Evolutionary conservation across 2,797 vertebrate genomes (phyloP), one percentile per base, ranked within the genome.

Genomic region (Coracias cyanogaster): DNA sequence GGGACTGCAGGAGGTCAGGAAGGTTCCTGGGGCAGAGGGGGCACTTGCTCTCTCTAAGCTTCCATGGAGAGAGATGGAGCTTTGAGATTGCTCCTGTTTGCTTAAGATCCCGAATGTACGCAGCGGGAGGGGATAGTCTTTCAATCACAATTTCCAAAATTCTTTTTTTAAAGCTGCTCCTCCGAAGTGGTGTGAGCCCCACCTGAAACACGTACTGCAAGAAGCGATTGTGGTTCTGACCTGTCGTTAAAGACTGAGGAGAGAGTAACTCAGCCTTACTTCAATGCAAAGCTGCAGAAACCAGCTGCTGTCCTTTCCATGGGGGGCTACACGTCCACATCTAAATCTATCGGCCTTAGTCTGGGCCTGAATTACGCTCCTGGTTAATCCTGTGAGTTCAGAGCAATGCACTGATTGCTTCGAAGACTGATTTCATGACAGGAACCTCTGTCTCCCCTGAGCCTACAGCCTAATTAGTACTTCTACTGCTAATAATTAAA

Each of bases 281-380:
- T 65, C 48, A 55, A 2, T 15, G 49, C 79, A 83, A 43, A 69
- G 54, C 29, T 89, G 58, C 86, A 84, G 70, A 65, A 82, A 25
- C 3, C 78, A 55, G 18, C 15, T 51, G 37, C 8, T 45, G 29
- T 8, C 60, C 43, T 25, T 80, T 79, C 19, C 48, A 39, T 33
- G 35, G 31, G 43, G 28, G 14, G 5, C 39, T 41, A 0, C 54
- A 0, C 33, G 39, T 31, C 48, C 46, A 12, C 24, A 0, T 31
- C 15, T 37, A 25, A 73, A 55, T 18, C 4, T 11, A 8, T 2
- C 49, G 2, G 28, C 82, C 22, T 55, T 39, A 39, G 18, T 11
- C 72, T 62, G 65, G 28, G n/a, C 21, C 66, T 37, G 29, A 1
- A 9, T 72, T 3, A 26, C 25, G 24, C 29, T 31, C 31, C 14